Percentiles rank a stretch among this genome's conserved stretches.
phyloP scores from a whole-genome alignment of 37 sponge, comb jelly and placozoan genomes.

The Ephydatia muelleri region DNA sequence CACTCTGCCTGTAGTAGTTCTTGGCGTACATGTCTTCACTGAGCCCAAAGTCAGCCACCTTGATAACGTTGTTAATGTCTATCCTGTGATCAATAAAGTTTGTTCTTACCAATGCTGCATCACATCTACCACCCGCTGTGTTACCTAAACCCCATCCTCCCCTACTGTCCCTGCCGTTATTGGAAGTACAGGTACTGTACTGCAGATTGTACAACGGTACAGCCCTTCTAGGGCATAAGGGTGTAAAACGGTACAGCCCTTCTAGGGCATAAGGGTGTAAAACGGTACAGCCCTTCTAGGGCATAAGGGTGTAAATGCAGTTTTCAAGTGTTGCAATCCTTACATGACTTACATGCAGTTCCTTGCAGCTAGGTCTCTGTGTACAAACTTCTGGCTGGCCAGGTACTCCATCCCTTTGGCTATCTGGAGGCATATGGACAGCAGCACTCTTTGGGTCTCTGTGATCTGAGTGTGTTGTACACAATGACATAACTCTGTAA shows the following conservation, averaged over 20 bases:
- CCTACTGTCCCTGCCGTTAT: no score
- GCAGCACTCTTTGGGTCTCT: neutral
- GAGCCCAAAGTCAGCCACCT: slow-evolving; percentile 15
- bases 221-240: no score
- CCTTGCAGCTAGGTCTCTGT: slow-evolving; percentile 17
- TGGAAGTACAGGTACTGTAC: no score
- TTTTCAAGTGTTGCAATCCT: neutral
- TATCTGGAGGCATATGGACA: slow-evolving; percentile 10
- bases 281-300: no score
- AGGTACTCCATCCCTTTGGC: slow-evolving; percentile 23
- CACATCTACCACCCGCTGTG: neutral
- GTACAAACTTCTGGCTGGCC: neutral
- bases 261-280: no score
- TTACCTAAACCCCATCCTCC: no score
- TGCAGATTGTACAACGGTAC: no score
- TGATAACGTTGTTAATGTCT: neutral
- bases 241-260: no score
- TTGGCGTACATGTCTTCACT: slow-evolving; percentile 14
- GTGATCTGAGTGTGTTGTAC: neutral
- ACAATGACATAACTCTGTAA: no score
- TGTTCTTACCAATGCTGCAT: neutral
- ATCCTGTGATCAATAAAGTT: slow-evolving; percentile 2
- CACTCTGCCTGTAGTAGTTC: slow-evolving; percentile 18
- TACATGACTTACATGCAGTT: slow-evolving; percentile 30
- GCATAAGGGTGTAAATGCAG: neutral